phyloP scores from a whole-genome alignment of 2,888 invertebrate genomes.

The Drosophila putrida region DNA sequence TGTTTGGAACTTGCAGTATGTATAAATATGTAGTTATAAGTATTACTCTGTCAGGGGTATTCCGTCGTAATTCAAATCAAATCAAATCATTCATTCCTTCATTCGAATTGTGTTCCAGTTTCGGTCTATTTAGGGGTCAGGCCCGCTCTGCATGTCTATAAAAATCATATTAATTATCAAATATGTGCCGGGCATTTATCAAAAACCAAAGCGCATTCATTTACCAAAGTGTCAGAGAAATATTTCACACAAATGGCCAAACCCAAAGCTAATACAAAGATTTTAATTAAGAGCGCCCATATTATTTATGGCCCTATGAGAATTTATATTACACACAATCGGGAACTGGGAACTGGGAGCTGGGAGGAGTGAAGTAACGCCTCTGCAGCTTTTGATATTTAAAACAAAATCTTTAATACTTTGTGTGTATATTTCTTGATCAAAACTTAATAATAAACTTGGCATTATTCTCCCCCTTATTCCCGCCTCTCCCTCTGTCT shows the following conservation, averaged over 20 bases:
- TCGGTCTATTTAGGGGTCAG: conserved; percentile 34
- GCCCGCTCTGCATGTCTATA: conserved; percentile 39
- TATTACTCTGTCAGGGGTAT: conserved; percentile 1
- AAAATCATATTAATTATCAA: conserved; percentile 60
- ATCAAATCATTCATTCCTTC: conserved; percentile 15
- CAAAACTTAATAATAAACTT: conserved; percentile 66
- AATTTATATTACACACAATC: conserved; percentile 12
- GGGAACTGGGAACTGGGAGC: neutral
- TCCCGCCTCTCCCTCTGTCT: neutral
- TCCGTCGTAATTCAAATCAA: conserved; percentile 12
- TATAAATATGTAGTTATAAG: conserved; percentile 1
- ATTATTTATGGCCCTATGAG: conserved; percentile 67
- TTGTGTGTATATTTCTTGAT: conserved; percentile 63
- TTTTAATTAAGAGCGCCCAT: conserved; percentile 68
- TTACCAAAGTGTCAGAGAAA: conserved; percentile 53
- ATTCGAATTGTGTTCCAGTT: conserved; percentile 27
- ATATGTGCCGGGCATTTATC: conserved; percentile 52
- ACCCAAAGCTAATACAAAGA: conserved; percentile 50
- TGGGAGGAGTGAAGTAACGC: neutral
- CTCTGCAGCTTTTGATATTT: conserved; percentile 6
- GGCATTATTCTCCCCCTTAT: conserved; percentile 33
- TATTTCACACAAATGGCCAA: conserved; percentile 56
- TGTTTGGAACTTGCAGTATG: conserved; percentile 19
- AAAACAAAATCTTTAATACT: conserved; percentile 3
- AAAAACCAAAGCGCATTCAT: conserved; percentile 52